A percentile compares a stretch with the other conserved stretches of the same genome.
Evolutionary conservation across 2,888 invertebrate genomes (phyloP).

Genomic region (Maniola hyperantus): DNA sequence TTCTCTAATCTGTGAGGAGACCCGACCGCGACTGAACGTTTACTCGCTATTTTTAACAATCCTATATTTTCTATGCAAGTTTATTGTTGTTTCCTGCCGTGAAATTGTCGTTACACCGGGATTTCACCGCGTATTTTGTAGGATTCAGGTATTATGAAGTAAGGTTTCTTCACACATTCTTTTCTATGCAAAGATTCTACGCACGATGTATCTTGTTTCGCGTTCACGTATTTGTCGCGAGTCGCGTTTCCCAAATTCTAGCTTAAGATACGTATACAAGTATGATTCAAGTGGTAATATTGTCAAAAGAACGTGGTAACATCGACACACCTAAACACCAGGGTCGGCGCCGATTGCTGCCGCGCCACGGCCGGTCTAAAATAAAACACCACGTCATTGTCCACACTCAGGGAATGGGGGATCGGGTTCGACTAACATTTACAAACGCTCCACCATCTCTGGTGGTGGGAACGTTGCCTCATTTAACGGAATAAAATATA

Average conservation of each 20-base stretch:
- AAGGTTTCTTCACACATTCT: no score
- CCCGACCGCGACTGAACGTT: no score
- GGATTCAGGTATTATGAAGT: no score
- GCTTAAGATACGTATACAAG: conserved; percentile 19
- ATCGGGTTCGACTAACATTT: conserved; percentile 43
- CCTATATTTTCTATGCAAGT: no score
- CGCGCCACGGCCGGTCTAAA: conserved; percentile 83
- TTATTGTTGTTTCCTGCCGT: no score
- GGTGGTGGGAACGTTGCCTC: conserved; percentile 24
- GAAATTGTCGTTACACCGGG: no score
- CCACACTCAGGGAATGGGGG: conserved; percentile 57
- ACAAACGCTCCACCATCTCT: conserved; percentile 29
- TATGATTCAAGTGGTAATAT: conserved; percentile 64
- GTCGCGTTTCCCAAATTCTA: background rate
- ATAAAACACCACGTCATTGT: conserved; percentile 78
- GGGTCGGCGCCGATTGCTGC: conserved; percentile 82
- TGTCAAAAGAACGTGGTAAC: conserved; percentile 68
- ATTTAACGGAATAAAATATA: conserved; percentile 13
- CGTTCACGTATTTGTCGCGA: background rate
- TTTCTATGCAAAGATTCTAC: no score
- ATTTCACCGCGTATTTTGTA: no score
- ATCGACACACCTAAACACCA: conserved; percentile 84
- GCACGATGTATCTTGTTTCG: no score
- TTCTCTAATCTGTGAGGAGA: no score
- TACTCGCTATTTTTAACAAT: no score